phyloP scores from a whole-genome alignment of 2,888 invertebrate genomes.

The Lymantria monacha region DNA sequence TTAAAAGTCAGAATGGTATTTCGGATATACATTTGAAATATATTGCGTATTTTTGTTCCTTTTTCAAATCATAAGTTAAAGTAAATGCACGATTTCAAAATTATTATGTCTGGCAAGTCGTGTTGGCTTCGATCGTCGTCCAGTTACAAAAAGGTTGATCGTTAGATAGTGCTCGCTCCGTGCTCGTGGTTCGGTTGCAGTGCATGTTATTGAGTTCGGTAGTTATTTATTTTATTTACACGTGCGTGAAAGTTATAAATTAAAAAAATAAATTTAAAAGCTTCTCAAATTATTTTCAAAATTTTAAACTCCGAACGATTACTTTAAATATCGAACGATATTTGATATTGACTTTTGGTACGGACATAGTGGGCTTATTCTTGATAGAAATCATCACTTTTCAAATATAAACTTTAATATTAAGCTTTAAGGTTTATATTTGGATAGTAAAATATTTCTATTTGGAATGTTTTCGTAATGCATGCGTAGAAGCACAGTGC shows the following conservation, averaged over 20 bases:
- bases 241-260: neutral
- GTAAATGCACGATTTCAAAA: neutral
- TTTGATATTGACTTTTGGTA: constrained; percentile 2
- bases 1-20: too few species aligned
- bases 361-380: constrained; percentile 22
- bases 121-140: constrained; percentile 58
- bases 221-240: constrained; percentile 4
- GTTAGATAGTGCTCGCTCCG: constrained; percentile 63
- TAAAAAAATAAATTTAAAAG: too few species aligned
- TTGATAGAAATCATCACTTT: constrained; percentile 6
- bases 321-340: too few species aligned
- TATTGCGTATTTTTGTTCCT: too few species aligned
- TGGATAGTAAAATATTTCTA: constrained; percentile 16
- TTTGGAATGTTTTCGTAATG: constrained; percentile 57
- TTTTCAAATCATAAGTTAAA: too few species aligned
- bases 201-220: constrained; percentile 55
- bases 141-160: constrained; percentile 83
- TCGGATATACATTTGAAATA: too few species aligned
- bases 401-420: constrained; percentile 25
- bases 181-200: constrained; percentile 62
- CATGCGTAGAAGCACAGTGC: constrained; percentile 77
- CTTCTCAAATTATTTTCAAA: too few species aligned
- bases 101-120: neutral
- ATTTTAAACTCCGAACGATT: too few species aligned
- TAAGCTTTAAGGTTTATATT: constrained; percentile 23